A percentile compares a stretch with the other conserved stretches of the same genome.
These are phyloP conservation scores for Enhydra lutris DNA, from an alignment of 2,113 vertebrate species.

Conservation along the genomic window DNA sequence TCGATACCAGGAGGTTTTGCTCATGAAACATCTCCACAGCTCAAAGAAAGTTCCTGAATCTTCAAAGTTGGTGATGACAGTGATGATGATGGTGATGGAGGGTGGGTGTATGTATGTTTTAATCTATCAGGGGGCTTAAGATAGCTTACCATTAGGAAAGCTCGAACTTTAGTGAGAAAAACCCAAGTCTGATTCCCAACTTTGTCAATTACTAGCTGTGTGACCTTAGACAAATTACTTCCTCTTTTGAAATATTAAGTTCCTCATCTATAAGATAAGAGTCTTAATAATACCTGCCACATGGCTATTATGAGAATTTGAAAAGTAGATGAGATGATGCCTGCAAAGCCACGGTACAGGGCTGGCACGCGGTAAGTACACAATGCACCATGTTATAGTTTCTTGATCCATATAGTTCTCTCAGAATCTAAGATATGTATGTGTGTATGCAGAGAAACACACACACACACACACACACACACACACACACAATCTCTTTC, in stretches of 20 bases:
- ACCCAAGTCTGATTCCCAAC: not conserved
- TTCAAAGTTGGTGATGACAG: not conserved
- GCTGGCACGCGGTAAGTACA: not conserved
- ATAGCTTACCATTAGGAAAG: not conserved
- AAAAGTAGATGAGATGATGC: not conserved
- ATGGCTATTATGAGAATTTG: not conserved
- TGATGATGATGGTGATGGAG: not conserved
- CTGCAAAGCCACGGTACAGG: not conserved
- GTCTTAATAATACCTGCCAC: not conserved
- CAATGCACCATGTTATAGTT: not conserved
- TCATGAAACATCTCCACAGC: not conserved
- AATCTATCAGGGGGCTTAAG: not conserved
- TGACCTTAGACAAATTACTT: not conserved
- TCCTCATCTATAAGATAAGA: not conserved
- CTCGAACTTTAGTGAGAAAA: not conserved
- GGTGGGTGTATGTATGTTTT: not conserved
- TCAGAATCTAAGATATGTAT: not conserved
- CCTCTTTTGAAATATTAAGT: not conserved
- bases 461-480: not conserved
- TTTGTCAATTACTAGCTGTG: not conserved
- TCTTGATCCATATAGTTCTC: not conserved
- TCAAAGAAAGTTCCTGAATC: not conserved
- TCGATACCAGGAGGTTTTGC: not conserved
- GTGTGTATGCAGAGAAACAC: too few relatives aligned
- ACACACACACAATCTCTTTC: not conserved